Conservation (phyloP, 2,113 vertebrate genomes). For the Oryzias curvinotus region DNA sequence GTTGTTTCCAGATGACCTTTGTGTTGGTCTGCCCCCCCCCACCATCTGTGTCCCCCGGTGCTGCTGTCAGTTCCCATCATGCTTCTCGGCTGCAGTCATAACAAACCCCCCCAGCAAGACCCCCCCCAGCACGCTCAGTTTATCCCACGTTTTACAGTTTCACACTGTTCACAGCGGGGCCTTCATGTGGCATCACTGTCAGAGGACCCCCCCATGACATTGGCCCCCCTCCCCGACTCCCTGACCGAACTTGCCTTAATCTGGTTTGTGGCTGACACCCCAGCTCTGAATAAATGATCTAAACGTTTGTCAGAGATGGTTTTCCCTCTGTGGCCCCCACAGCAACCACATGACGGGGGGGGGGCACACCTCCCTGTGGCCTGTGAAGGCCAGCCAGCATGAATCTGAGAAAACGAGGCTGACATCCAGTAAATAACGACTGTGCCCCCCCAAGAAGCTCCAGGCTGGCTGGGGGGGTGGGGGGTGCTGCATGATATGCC, state of each 20-base stretch:
- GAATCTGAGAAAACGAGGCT: slow-evolving; percentile 77
- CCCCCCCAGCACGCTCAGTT: slow-evolving; percentile 64
- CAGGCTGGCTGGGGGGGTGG: slow-evolving; percentile 10
- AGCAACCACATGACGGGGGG: slow-evolving; percentile 57
- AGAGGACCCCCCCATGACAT: slow-evolving; percentile 48
- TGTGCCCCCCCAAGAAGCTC: slow-evolving; percentile 65
- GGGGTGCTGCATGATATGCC: slow-evolving; percentile 62
- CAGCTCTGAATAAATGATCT: slow-evolving; percentile 70
- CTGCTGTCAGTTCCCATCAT: slow-evolving; percentile 66
- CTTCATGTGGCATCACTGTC: slow-evolving; percentile 69
- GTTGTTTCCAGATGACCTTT: too few species aligned
- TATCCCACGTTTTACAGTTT: slow-evolving; percentile 71
- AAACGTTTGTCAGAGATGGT: slow-evolving; percentile 70
- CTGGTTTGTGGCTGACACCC: slow-evolving; percentile 68
- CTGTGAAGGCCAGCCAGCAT: slow-evolving; percentile 63
- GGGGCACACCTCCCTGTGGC: slow-evolving; percentile 42
- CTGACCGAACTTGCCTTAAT: slow-evolving; percentile 33
- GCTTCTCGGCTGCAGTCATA: slow-evolving; percentile 58
- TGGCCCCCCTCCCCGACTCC: slow-evolving; percentile 51
- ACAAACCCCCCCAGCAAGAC: slow-evolving; percentile 58
- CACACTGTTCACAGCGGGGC: slow-evolving; percentile 52
- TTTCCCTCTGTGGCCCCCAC: slow-evolving; percentile 66
- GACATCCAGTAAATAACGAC: slow-evolving; percentile 80
- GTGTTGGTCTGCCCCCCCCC: too few species aligned
- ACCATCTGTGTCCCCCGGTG: slow-evolving; percentile 44